Evolutionary conservation across 1,140 invertebrate species (phyloP), one percentile per base, ranked within the genome.

Genomic region (Penaeus vannamei): DNA sequence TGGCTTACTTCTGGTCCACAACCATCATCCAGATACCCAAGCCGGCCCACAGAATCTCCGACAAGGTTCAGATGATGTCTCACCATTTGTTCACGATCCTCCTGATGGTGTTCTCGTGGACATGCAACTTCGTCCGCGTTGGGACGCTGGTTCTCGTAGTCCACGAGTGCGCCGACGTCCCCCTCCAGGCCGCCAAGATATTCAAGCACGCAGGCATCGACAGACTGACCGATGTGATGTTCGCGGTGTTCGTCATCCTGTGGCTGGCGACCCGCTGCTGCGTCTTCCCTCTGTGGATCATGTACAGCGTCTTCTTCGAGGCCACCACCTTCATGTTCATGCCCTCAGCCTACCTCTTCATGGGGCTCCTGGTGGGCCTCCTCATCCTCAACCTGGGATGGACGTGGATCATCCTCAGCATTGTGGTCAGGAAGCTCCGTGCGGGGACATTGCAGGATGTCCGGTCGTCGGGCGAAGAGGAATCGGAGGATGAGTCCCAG

Each of bases 111-210:
- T 88, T 88, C 36, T 89, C 77, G 26, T 87, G 85, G 85, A 69
- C 98, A 2, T 97, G 97, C 92, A 99, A 99, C 94, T 94, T 99
- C 91, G 96, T 97, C 89, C 95, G 98, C 59, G 96, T 99, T 66
- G 98, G 98, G 2, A 96, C 97, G 0, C 93, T 99, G 60, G 97
- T 99, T 32, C 94, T 99, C n/a, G 93, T 99, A 64, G 94, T 98
- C 17, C 98, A 99, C 92, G 98, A 99, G 93, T 96, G 95, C 92
- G 97, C 97, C 46, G 98, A 99, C 94, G 97, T 98, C 92, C 97
- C 98, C 91, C 93, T 99, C 3, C 64, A 69, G 36, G 42, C 81
- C 26, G 81, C 81, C 19, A 90, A 90, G 79, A 69, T 90, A 66
- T 77, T 82, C 62, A 23, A 77, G 26, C 83, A 89, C 12, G 59